These are phyloP conservation scores for Drosophila prostipennis DNA, from an alignment of 2,888 invertebrate genomes.

Conservation along the genomic window DNA sequence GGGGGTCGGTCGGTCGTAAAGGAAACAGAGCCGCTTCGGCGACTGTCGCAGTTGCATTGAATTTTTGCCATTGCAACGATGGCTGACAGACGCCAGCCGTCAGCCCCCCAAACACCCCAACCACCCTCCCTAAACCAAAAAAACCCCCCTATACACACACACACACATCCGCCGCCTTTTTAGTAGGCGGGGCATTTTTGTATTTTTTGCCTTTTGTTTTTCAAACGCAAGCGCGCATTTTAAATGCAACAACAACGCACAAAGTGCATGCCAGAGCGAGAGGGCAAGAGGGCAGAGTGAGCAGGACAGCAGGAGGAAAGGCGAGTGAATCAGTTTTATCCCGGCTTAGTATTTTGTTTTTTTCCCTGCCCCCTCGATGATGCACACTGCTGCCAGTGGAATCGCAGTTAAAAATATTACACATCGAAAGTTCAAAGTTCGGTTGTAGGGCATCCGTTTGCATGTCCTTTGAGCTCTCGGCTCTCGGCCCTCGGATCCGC, in stretches of 20 bases:
- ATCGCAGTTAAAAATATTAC: constrained; percentile 54
- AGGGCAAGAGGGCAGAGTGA: constrained; percentile 5
- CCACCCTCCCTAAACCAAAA: constrained; percentile 3
- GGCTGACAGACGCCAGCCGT: constrained; percentile 51
- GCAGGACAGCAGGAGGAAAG: background rate
- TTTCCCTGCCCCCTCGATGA: constrained; percentile 4
- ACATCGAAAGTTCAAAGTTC: constrained; percentile 75
- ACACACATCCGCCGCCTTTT: background rate
- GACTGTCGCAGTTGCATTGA: constrained; percentile 62
- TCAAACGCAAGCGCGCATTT: constrained; percentile 84
- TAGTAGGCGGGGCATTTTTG: constrained; percentile 83
- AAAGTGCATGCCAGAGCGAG: constrained; percentile 20
- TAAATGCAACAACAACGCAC: constrained; percentile 68
- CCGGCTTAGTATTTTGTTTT: constrained; percentile 66
- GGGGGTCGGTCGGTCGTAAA: constrained; percentile 25
- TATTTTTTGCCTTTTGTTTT: constrained; percentile 75
- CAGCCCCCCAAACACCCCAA: constrained; percentile 7
- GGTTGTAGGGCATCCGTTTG: constrained; percentile 65
- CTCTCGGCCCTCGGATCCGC: constrained; percentile 41
- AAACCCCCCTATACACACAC: background rate
- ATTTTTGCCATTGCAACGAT: constrained; percentile 56
- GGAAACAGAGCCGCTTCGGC: constrained; percentile 44
- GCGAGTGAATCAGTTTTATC: constrained; percentile 36
- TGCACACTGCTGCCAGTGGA: constrained; percentile 46
- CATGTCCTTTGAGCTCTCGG: constrained; percentile 62